Evolutionary conservation across 2,113 vertebrate species (phyloP), one percentile per base, ranked within the genome.

Genomic region (Clupea harengus): DNA sequence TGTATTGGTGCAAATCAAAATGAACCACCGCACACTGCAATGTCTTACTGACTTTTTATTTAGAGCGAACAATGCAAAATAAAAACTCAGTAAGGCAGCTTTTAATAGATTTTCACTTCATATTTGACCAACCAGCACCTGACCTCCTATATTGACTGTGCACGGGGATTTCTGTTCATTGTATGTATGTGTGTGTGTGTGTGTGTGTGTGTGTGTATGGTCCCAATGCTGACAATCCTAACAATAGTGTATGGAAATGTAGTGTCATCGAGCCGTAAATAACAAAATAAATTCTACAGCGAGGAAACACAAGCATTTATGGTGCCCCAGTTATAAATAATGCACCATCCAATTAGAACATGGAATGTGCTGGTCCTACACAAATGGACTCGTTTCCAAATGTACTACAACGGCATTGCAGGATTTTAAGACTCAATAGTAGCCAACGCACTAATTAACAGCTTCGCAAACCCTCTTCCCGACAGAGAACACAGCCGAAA

Each of bases 241-340:
- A 39, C 25, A 78, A 78, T 32, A 78, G 11, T 39, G 4, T 32
- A 32, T 78, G 72, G 72, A 78, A 28, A 78, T 78, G 72, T 78
- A 72, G 28, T 72, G 64, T 72, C 64, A 78, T 17, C 9, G 17
- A 32, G n/a, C 44, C 7, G 20, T 82, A 78, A 84, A 82, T 47
- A 54, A 67, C 54, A 52, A 67, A 81, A 83, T 46, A 82, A 49
- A 82, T 67, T 67, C 28, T 78, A 32, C 32, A 2, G 72, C 72
- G 28, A 11, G 28, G 72, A 5, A 78, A 78, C 25, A 78, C 13
- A 17, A 78, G 72, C 72, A 39, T 78, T 78, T 32, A 78, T 32
- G 39, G 72, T 78, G 72, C 28, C 32, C 72, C 72, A 78, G 72
- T 78, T 17, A 78, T 78, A 78, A 78, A 78, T 78, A 78, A 78